These are phyloP conservation scores for Hetaerina americana DNA, from an alignment of 1,140 invertebrate genomes.

Conservation along the genomic window DNA sequence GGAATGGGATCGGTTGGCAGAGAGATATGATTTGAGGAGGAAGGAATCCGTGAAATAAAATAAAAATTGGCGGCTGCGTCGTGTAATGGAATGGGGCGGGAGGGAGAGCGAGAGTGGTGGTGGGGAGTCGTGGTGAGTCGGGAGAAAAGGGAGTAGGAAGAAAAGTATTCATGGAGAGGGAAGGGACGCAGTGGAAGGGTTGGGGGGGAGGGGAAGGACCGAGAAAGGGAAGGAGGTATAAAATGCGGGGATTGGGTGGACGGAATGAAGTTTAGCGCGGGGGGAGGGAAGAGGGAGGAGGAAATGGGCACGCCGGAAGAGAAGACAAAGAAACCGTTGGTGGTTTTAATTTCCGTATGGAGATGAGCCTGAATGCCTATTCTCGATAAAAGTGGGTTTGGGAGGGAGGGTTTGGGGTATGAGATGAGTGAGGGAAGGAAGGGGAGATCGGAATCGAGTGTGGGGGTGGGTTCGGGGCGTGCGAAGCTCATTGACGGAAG, in stretches of 20 bases:
- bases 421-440: neutral
- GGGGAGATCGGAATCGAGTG: neutral
- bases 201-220: neutral
- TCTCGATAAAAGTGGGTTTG: neutral
- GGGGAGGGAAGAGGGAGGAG: neutral
- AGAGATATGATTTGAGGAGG: no score
- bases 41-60: no score
- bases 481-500: neutral
- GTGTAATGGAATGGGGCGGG: no score
- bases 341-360: neutral
- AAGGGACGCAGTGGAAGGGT: no score
- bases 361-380: neutral
- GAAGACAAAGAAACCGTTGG: neutral
- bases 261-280: neutral
- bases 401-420: neutral
- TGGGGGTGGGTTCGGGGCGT: neutral
- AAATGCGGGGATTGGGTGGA: neutral
- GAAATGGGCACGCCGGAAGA: neutral
- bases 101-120: no score
- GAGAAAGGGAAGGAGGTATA: neutral
- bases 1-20: no score
- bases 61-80: no score
- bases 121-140: no score
- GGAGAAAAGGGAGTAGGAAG: no score
- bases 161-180: no score